Evolutionary conservation across 2,797 vertebrate genomes (phyloP).

Genomic region (Pantherophis vulpinus): DNA sequence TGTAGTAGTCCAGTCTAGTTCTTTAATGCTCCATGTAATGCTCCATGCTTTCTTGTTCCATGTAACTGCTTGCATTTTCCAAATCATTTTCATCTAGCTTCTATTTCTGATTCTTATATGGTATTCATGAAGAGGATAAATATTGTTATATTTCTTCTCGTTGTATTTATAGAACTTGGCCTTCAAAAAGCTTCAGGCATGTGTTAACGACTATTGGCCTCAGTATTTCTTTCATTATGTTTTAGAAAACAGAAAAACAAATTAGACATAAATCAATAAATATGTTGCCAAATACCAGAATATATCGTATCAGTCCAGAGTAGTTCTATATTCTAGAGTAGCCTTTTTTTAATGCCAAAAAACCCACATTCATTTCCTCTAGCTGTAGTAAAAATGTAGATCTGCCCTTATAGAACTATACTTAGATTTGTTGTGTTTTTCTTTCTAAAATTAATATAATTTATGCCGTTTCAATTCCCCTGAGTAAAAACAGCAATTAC

Average conservation of each 20-base stretch:
- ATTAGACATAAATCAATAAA: slow-evolving; percentile 26
- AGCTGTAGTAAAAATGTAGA: slow-evolving; percentile 35
- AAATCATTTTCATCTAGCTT: background rate
- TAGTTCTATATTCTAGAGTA: slow-evolving; percentile 16
- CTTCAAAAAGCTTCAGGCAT: rapidly evolving
- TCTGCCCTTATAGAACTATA: slow-evolving; percentile 29
- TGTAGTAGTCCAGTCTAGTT: background rate
- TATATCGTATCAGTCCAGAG: background rate
- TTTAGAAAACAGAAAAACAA: slow-evolving; percentile 27
- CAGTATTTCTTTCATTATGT: slow-evolving; percentile 32
- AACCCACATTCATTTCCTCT: background rate
- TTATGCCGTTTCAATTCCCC: slow-evolving; percentile 36
- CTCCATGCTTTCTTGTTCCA: background rate
- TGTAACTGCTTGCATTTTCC: background rate
- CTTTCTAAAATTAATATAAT: slow-evolving; percentile 55
- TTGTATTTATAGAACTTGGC: background rate
- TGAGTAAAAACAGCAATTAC: slow-evolving; percentile 55
- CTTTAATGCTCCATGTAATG: background rate
- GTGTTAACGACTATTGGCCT: background rate
- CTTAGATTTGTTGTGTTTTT: slow-evolving; percentile 56
- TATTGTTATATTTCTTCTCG: background rate
- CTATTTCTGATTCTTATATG: background rate
- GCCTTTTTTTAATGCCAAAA: background rate
- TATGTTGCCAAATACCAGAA: slow-evolving; percentile 35
- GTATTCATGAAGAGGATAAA: background rate